Base-by-base conservation (phyloP, 2,888 invertebrate species). In the Thumatha senex region DNA sequence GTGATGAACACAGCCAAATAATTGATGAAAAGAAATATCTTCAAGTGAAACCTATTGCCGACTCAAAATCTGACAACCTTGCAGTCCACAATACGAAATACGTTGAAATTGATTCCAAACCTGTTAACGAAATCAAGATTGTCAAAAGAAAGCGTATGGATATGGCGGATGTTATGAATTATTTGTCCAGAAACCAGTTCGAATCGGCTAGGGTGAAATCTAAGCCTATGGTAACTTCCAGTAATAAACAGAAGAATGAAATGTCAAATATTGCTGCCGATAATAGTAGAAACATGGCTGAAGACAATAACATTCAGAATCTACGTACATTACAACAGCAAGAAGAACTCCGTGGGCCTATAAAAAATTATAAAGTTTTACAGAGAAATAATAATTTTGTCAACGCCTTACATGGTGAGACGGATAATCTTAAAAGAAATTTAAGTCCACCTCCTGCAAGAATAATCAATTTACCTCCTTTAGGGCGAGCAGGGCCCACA, bases 281-380 rank as follows among this genome's bases (percentile, higher is more conserved):
- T 48, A 71, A 73, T 14, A 64, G 72, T 39, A 51, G 69, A 33
- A 67, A 56, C 12, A 45, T 33, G 7, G 40, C 12, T 2, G 55
- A 74, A 35, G 64, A 67, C 14, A 64, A 60, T 35, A 66, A 60
- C 38, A 61, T 56, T n/a, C 74, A 76, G 54, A 66, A 72, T 49
- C 68, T 70, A 43, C 74, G 70, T 46, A 65, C 67, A 24, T 73
- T 74, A 44, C 77, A 84, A 36, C 76, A 80, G 39, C 76, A 80
- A 48, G 80, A 82, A 49, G 88, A 87, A 69, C 62, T 88, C 40
- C 74, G 78, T 8, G 89, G 89, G 7, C 74, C 80, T 14, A 84
- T 90, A 15, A 91, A 86, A 72, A 91, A 89, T 63, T 91, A 91
- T 53, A 91, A 91, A 75, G 82, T 89, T 14, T 68, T 91, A 54